Evolutionary conservation across 1,140 invertebrate species (phyloP), one percentile per base, ranked within the genome.

Genomic region (Drosophila obscura): DNA sequence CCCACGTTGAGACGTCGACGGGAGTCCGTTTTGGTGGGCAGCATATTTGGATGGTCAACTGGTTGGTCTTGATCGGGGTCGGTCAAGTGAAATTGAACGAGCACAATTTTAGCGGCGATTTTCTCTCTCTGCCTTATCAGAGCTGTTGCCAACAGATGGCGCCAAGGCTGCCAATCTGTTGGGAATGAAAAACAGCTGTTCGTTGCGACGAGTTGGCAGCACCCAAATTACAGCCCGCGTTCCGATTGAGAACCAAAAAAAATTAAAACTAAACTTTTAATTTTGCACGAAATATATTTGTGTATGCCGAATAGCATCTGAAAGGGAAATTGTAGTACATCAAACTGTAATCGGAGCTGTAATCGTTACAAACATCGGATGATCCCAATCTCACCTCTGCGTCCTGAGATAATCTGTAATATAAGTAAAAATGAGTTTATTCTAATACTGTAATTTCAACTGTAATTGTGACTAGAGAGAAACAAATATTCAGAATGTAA

Each of bases 1-100:
- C 49, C 71, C 3, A 45, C 35, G 61, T 88, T 87, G 19, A 88
- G 66, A 3, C 82, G 82, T 1, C 74, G 78, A 7, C 82, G 69
- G 0, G 82, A 87, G 24, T 87, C 74, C 6, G 83, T 59, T 55
- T 82, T 82, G 26, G 62, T 66, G 26, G 75, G 78, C 57, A 56
- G 49, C 82, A 87, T 87, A 53, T 69, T 72, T 52, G 71, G 65
- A 11, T 11, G 3, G 31, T 11, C 1, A 67, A 49, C 53, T 49
- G n/a, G 55, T 48, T 22, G 51, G 66, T 63, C 39, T 60, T 48
- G 57, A 41, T 41, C 53, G 19, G 19, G 19, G 19, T 19, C 19
- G 19, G 1, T 48, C 16, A 0, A 2, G 4, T 22, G 13, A 2
- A 35, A 46, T 39, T 43, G n/a, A 8, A 35, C 24, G 5, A 16